These are phyloP conservation scores for Atethmia centrago DNA, from an alignment of 2,888 invertebrate species.

Conservation along the genomic window DNA sequence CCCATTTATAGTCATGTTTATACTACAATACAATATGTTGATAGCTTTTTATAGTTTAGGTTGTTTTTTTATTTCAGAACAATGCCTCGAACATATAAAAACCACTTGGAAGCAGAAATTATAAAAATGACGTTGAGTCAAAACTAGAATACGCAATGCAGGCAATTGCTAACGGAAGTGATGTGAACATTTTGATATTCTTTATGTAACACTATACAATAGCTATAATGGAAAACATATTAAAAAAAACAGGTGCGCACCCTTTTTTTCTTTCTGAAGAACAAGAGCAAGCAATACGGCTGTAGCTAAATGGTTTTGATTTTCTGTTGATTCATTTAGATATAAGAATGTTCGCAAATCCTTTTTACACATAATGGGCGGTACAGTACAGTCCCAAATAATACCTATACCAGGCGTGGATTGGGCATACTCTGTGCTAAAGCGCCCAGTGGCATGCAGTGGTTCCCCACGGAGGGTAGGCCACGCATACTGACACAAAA, in stretches of 20 bases:
- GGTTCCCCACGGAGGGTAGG: too few relatives aligned
- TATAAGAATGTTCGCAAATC: too few relatives aligned
- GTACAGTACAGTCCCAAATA: too few relatives aligned
- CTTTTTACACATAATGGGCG: too few relatives aligned
- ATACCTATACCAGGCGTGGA: too few relatives aligned
- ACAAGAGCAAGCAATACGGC: too few relatives aligned
- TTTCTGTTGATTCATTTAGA: neutral
- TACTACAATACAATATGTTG: neutral
- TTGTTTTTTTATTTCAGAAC: neutral
- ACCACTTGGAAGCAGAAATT: neutral
- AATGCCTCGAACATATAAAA: neutral
- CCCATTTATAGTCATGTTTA: neutral
- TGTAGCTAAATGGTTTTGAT: neutral
- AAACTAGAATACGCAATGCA: neutral
- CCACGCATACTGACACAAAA: too few relatives aligned
- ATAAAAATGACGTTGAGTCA: neutral
- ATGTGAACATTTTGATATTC: neutral
- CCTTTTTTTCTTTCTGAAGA: too few relatives aligned
- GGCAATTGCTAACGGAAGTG: neutral
- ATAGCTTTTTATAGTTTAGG: neutral
- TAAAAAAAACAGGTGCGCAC: neutral
- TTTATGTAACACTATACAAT: neutral
- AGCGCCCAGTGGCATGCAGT: too few relatives aligned
- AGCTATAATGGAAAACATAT: too few relatives aligned
- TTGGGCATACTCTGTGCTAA: too few relatives aligned